Conservation (phyloP, 2,797 vertebrate species). For the Catamblyrhynchus diadema region DNA sequence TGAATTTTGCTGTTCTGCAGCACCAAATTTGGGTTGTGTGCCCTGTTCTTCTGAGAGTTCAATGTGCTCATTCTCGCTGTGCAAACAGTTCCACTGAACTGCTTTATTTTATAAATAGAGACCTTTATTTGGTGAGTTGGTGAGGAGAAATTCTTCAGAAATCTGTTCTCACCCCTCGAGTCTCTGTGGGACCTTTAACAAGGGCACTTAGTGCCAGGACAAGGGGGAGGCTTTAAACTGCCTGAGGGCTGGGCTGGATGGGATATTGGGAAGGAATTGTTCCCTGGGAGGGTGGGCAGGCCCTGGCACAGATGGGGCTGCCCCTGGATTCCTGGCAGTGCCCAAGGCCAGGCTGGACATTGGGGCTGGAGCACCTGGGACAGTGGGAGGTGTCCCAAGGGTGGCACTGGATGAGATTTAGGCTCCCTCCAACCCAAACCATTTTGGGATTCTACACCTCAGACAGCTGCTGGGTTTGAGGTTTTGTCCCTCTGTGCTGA, state of each 20-base stretch:
- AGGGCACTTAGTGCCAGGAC: background rate
- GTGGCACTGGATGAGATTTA: rapidly evolving
- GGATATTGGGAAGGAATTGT: background rate
- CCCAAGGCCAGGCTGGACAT: rapidly evolving
- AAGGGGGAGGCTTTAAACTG: background rate
- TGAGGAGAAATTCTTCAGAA: background rate
- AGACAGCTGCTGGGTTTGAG: background rate
- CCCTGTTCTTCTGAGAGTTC: background rate
- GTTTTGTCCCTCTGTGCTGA: background rate
- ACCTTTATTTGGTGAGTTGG: background rate
- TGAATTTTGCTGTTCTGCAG: background rate
- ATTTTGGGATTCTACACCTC: background rate
- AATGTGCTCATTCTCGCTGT: background rate
- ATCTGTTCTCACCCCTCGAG: background rate
- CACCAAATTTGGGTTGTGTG: background rate
- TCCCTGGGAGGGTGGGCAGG: background rate
- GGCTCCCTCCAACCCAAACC: background rate
- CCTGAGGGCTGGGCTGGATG: background rate
- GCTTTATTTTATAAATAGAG: background rate
- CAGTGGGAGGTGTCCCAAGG: background rate
- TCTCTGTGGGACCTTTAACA: background rate
- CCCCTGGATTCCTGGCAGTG: background rate
- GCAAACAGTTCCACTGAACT: background rate
- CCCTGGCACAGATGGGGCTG: background rate
- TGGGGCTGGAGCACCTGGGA: background rate